Percentiles rank a stretch among this genome's conserved stretches.
phyloP scores from a whole-genome alignment of 2,797 vertebrate species.

The Karalla daura region DNA sequence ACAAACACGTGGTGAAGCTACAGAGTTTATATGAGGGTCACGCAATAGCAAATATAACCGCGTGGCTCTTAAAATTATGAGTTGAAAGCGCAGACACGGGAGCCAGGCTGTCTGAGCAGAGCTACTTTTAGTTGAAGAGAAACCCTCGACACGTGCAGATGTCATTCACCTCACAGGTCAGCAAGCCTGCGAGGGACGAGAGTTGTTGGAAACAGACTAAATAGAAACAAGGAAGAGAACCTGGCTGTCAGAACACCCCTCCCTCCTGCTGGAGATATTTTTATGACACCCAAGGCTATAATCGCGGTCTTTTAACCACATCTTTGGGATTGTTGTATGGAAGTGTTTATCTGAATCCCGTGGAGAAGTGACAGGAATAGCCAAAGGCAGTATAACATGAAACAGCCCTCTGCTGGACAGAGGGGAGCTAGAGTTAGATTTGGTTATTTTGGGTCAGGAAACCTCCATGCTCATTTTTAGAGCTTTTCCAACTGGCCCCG shows the following conservation, averaged over 20 bases:
- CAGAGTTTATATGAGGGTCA: conserved; percentile 14
- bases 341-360: conserved; percentile 80
- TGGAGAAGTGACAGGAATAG: conserved; percentile 77
- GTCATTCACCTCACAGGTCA: conserved; percentile 71
- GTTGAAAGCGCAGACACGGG: conserved; percentile 27
- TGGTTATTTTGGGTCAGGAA: conserved; percentile 73
- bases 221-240: conserved; percentile 68
- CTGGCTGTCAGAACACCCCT: conserved; percentile 53
- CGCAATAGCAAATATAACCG: conserved; percentile 40
- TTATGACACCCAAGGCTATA: conserved; percentile 77
- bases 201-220: conserved; percentile 66
- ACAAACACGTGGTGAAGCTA: neutral
- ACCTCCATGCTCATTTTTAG: conserved; percentile 71
- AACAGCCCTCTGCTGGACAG: conserved; percentile 74
- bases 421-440: conserved; percentile 58
- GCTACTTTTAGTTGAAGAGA: conserved; percentile 52
- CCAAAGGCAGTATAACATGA: conserved; percentile 71
- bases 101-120: conserved; percentile 64
- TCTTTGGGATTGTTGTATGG: conserved; percentile 77
- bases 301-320: conserved; percentile 79
- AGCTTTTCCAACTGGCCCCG: conserved; percentile 45
- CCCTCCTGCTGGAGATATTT: conserved; percentile 76
- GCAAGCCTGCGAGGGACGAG: conserved; percentile 49
- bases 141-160: conserved; percentile 62
- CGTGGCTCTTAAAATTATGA: conserved; percentile 42